phyloP scores from a whole-genome alignment of 92 coral and sea anemone genomes.

The Porites divaricata region DNA sequence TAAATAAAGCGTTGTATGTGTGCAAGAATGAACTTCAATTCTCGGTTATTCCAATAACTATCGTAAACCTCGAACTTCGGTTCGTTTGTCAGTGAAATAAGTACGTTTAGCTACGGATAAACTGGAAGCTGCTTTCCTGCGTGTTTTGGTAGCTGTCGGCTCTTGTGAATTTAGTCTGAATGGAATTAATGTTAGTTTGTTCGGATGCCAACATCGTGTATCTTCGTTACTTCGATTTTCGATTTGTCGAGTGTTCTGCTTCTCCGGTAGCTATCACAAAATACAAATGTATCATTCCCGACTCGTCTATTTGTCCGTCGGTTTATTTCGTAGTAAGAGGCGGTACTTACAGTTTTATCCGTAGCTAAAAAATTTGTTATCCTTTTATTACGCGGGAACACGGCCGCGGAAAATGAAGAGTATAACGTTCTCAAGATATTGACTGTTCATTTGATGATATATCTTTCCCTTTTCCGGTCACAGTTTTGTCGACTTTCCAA shows the following conservation, averaged over 20 bases:
- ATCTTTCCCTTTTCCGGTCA: too few relatives aligned
- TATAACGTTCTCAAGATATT: too few relatives aligned
- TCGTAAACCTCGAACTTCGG: background rate
- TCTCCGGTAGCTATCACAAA: too few relatives aligned
- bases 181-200: background rate
- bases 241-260: background rate
- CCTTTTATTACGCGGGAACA: background rate
- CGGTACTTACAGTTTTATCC: conserved; percentile 29
- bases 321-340: background rate
- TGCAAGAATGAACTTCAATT: background rate
- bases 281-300: too few relatives aligned
- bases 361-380: conserved; percentile 12
- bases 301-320: background rate
- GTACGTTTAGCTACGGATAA: conserved; percentile 29
- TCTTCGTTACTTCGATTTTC: background rate
- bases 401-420: background rate
- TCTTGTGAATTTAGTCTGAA: background rate
- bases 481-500: too few relatives aligned
- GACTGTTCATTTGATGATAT: too few relatives aligned
- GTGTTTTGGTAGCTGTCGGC: background rate
- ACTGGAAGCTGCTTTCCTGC: conserved; percentile 18
- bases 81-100: background rate
- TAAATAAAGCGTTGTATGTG: conserved; percentile 28
- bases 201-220: background rate
- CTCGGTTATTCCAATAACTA: conserved; percentile 6